These are phyloP conservation scores for Yasuhikotakia modesta DNA, from an alignment of 2,797 vertebrate genomes.

Conservation along the genomic window DNA sequence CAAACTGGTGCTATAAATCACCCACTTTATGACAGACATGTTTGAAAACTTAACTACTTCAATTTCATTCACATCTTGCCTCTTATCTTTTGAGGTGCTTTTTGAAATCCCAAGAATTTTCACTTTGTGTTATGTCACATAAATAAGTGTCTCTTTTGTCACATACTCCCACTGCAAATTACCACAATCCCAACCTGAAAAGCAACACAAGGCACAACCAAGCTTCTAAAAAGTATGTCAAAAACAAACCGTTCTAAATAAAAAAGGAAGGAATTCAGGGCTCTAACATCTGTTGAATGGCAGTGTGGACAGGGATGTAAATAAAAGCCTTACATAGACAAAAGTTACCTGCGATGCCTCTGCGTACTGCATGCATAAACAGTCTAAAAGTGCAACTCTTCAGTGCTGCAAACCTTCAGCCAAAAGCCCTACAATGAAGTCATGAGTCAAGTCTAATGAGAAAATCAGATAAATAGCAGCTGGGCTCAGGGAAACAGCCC, in stretches of 20 bases:
- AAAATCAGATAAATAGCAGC: conserved; percentile 85
- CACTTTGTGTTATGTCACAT: conserved; percentile 42
- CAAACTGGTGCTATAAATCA: conserved; percentile 43
- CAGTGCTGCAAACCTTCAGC: conserved; percentile 63
- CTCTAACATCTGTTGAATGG: conserved; percentile 32
- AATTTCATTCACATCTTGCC: conserved; percentile 31
- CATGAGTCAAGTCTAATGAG: conserved; percentile 83
- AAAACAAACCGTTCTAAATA: conserved; percentile 47
- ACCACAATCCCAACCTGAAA: conserved; percentile 50
- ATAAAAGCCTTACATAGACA: conserved; percentile 46
- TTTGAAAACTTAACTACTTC: conserved; percentile 38
- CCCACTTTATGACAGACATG: conserved; percentile 16
- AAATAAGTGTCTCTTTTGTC: conserved; percentile 38
- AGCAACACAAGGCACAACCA: conserved; percentile 40
- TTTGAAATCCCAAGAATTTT: conserved; percentile 43
- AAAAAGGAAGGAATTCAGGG: conserved; percentile 43
- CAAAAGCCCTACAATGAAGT: conserved; percentile 78
- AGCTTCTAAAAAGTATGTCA: conserved; percentile 49
- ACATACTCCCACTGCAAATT: conserved; percentile 51
- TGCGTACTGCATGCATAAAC: conserved; percentile 40
- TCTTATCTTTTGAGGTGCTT: conserved; percentile 42
- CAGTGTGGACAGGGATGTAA: conserved; percentile 30
- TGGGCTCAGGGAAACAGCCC: conserved; percentile 72
- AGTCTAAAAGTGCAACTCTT: conserved; percentile 61
- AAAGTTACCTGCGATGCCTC: conserved; percentile 48